Percentiles rank a stretch among this genome's conserved stretches.
These are phyloP conservation scores for Ginglymostoma cirratum DNA, from an alignment of 2,113 vertebrate genomes.

Conservation along the genomic window DNA sequence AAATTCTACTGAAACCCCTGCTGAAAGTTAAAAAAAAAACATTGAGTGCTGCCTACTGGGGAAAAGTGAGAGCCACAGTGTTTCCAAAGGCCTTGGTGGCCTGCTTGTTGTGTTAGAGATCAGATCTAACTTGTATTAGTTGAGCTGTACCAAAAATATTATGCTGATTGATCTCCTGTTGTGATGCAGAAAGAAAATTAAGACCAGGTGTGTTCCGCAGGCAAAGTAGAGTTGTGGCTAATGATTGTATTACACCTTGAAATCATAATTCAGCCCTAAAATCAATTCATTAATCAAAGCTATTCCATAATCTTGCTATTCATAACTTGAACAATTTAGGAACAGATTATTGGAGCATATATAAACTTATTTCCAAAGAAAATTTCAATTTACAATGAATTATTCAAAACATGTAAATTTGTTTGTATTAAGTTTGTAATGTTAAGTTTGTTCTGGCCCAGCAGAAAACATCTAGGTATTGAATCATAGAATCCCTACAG, in stretches of 20 bases:
- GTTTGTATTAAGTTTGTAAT: neutral
- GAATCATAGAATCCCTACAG: no score
- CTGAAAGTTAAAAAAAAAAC: neutral
- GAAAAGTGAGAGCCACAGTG: neutral
- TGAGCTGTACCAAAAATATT: neutral
- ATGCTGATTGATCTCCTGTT: neutral
- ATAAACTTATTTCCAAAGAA: neutral
- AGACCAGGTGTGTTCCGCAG: neutral
- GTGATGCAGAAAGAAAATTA: neutral
- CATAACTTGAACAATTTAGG: neutral
- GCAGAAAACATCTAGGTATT: neutral
- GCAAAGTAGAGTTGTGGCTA: neutral
- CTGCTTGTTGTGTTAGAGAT: neutral
- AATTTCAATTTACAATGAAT: neutral
- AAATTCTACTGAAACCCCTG: neutral
- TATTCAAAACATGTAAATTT: neutral
- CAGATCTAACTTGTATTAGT: neutral
- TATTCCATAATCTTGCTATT: neutral
- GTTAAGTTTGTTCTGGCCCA: neutral
- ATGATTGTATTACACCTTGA: neutral
- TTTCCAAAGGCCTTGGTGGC: neutral
- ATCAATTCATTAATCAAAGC: neutral
- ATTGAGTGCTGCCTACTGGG: neutral
- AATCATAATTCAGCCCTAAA: conserved; percentile 5
- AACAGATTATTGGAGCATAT: neutral